Base-by-base conservation (phyloP, 2,113 vertebrate species). In the Takifugu bimaculatus region DNA sequence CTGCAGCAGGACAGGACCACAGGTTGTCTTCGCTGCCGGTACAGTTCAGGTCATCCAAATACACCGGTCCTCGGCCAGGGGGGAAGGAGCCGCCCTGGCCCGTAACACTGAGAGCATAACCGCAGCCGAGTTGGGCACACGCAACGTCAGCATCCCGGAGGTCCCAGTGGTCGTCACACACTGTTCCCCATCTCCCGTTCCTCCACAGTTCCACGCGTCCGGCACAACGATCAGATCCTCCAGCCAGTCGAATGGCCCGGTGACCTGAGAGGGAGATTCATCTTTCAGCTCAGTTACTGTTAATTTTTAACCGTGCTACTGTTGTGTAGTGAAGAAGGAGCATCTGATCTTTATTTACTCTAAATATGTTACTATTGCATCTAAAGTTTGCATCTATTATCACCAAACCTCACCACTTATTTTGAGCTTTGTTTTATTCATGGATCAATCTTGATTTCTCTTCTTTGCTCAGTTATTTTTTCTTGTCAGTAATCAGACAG, bases 121-220 rank as follows among this genome's bases (percentile, higher is more conserved):
- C 91, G 1, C 91, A 92, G 73, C 72, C 76, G 2, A 88, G 77
- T 80, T 91, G 89, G 14, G 43, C 63, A 3, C 91, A 92, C 9
- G 87, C 88, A 55, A 92, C 84, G 0, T 82, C 0, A 0, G 63
- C 91, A 0, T 90, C 89, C 11, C 5, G 55, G 62, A 81, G 25
- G 67, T 89, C 87, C 88, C 89, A 92, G n/a, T 60, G 48, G 67
- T 91, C 91, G 0, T 92, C 87, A 0, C 91, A 92, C 66, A 91
- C 88, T 0, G 89, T 89, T 11, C 91, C 90, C 89, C 89, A 91
- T 0, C 4, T 13, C 5, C 6, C 65, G 0, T 50, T 14, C 1
- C 45, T 45, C 87, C 85, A 90, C 29, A 91, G 5, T 77, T 91
- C 91, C 65, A 91, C 90, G 10, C 91, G 83, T 2, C 91, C 90